Evolutionary conservation across 2,888 invertebrate genomes (phyloP), one percentile per base, ranked within the genome.

Genomic region (Plagodis dolabraria): DNA sequence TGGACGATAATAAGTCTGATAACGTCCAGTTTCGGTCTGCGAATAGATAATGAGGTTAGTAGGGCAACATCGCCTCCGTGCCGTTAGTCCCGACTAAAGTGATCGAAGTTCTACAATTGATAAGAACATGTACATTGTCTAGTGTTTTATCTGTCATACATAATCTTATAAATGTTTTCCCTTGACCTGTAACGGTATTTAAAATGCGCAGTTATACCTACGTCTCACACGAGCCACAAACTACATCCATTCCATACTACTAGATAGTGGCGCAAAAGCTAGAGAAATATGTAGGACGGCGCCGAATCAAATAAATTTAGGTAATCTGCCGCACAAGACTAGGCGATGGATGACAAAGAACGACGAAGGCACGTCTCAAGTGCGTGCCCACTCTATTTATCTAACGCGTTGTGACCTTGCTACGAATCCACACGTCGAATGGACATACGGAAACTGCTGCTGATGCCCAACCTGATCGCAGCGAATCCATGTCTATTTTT

Each of bases 141-240:
- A 68, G 55, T 65, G 57, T 62, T 64, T 74, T 79, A 80, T 81
- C 75, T 67, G 10, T 40, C 8, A 10, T 53, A 64, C 57, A 65
- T 76, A 78, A 79, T 80, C 74, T 75, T 71, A 67, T 70, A 64
- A 70, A 72, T 71, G 68, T 71, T 74, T 69, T 82, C 72, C 81
- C 84, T 85, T 88, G 87, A 86, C 87, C 85, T 79, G 81, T 83
- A 79, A 79, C 77, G 70, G 76, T 72, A 82, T 71, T 51, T 40
- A 65, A 71, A 81, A 76, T 86, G 80, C 87, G 87, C 83, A 86
- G 72, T 80, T 76, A 62, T 60, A 33, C 22, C 22, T 22, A 4
- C 62, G 60, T 60, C 56, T 67, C 53, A 59, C 60, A n/a, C 36
- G 33, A 44, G 12, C 42, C 33, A 10, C n/a, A 22, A 33, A 47